A percentile compares a stretch with the other conserved stretches of the same genome.
phyloP scores from a whole-genome alignment of 2,888 invertebrate species.

The Lasioglossum pauxillum region DNA sequence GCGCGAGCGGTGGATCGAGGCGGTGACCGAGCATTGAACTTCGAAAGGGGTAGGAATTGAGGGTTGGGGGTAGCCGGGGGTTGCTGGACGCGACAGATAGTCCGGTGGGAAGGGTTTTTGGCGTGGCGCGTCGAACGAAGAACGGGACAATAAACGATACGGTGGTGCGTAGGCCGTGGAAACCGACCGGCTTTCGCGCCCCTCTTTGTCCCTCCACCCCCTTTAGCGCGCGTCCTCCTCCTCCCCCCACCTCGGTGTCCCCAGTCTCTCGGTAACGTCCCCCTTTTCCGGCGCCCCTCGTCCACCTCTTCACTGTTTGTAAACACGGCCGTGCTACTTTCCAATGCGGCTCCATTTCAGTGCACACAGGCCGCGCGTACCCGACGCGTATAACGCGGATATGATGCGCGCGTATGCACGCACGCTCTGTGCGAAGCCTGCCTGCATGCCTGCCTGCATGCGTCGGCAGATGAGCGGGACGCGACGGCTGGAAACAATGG shows the following conservation, averaged over 20 bases:
- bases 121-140: conserved; percentile 33
- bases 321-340: conserved; percentile 77
- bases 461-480: conserved; percentile 41
- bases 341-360: conserved; percentile 71
- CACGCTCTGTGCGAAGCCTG: background rate
- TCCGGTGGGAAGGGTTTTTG: conserved; percentile 38
- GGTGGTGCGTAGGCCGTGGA: conserved; percentile 65
- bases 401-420: conserved; percentile 19
- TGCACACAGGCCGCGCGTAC: conserved; percentile 41
- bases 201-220: conserved; percentile 38
- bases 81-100: conserved; percentile 34
- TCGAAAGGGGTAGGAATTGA: conserved; percentile 1
- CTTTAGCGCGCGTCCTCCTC: background rate
- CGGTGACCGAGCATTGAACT: conserved; percentile 16
- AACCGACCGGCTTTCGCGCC: conserved; percentile 65
- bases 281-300: conserved; percentile 54
- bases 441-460: conserved; percentile 46
- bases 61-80: background rate
- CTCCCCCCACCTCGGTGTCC: background rate
- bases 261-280: conserved; percentile 9
- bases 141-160: conserved; percentile 73
- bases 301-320: conserved; percentile 74
- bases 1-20: background rate
- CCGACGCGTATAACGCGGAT: conserved; percentile 32
- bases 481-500: conserved; percentile 45